Evolutionary conservation across 2,888 invertebrate genomes (phyloP), one percentile per base, ranked within the genome.

Genomic region (Calliphora vomitoria): DNA sequence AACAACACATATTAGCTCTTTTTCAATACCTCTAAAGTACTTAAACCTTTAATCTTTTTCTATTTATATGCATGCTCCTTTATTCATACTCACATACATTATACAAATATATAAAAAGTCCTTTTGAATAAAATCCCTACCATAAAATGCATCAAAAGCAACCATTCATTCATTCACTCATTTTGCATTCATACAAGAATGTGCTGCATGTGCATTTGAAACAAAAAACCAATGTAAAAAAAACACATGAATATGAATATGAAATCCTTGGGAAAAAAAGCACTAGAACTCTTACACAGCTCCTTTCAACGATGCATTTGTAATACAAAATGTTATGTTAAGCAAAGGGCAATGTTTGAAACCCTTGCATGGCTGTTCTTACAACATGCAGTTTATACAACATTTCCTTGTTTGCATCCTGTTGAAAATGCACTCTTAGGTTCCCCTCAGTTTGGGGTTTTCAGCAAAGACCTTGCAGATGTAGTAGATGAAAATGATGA

Each of bases 371-470:
- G 83, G 11, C 44, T 85, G 38, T 18, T 68, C 10, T 13, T 55
- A 38, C 47, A 60, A 68, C 55, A 81, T 86, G 86, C 86, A 86
- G 18, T 88, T 79, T 41, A 41, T 76, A 76, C 18, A 31, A 53
- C 6, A 68, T 81, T 55, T 81, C 53, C 68, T 80, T 75, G 66
- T 85, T 82, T 83, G 80, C 82, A 85, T 72, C 74, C 72, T 60
- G 35, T 80, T 72, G 4, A 38, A 71, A 78, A 68, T 87, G 87
- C 85, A 87, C 78, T 82, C 85, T 58, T 78, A 87, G 85, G 87
- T 64, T 55, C 82, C 85, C 41, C 11, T 13, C 35, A 8, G 11
- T 35, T 35, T 35, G 35, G 6, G 35, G 4, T 10, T 64, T n/a
- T 3, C 15, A 18, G 1, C 0, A 13, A 35, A 50, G 6, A 4